A percentile compares a stretch with the other conserved stretches of the same genome.
Evolutionary conservation across 2,888 invertebrate species (phyloP).

Genomic region (Branchellion lobata): DNA sequence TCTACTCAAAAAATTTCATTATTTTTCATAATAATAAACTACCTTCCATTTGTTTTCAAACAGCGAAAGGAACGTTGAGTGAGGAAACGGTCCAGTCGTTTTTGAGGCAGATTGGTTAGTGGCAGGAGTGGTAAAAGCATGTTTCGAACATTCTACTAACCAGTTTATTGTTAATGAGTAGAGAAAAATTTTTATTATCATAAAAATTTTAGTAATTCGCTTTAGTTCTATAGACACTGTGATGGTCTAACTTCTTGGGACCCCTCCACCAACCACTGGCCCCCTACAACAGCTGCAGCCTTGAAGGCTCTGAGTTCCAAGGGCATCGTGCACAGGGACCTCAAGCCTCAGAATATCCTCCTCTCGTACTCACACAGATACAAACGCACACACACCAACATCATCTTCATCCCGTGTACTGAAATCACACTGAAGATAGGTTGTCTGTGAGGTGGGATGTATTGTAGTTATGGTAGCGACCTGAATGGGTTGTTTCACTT

Average conservation of each 20-base stretch:
- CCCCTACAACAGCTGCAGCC: conserved; percentile 74
- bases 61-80: conserved; percentile 86
- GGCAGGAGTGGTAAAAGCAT: background rate
- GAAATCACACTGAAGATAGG: conserved; percentile 93
- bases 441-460: conserved; percentile 61
- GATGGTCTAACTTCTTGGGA: background rate
- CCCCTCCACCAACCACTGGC: no score
- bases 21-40: no score
- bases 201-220: no score
- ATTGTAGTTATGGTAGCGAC: no score
- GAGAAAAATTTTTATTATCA: no score
- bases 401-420: conserved; percentile 59
- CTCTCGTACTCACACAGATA: conserved; percentile 74
- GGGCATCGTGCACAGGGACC: conserved; percentile 96
- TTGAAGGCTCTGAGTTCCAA: conserved; percentile 95
- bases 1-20: background rate
- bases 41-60: conserved; percentile 17
- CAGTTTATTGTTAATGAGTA: no score
- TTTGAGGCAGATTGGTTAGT: conserved; percentile 82
- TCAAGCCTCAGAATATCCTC: conserved; percentile 98
- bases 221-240: conserved; percentile 3
- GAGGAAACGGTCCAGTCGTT: conserved; percentile 95
- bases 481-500: no score
- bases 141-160: no score
- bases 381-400: conserved; percentile 70